These are phyloP conservation scores for Drosophila diplacantha DNA, from an alignment of 2,888 invertebrate species.

Conservation along the genomic window DNA sequence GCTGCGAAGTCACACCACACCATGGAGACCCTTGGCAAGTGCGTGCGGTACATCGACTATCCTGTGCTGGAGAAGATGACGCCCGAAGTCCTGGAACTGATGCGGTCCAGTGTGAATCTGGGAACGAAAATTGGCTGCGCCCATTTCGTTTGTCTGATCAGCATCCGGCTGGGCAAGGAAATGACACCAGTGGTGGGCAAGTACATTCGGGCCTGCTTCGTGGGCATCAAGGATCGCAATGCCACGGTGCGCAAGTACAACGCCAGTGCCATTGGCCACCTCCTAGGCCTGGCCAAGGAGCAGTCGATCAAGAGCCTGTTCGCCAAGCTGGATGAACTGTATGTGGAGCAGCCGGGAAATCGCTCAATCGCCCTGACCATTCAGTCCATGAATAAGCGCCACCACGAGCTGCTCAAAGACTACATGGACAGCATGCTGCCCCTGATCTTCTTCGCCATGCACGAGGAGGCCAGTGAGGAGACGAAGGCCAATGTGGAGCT, in stretches of 20 bases:
- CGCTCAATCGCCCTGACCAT: slow-evolving; percentile 86
- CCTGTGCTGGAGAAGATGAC: slow-evolving; percentile 87
- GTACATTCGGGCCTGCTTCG: slow-evolving; percentile 80
- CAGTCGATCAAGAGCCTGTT: slow-evolving; percentile 81
- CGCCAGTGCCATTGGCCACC: slow-evolving; percentile 89
- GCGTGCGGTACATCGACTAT: slow-evolving; percentile 86
- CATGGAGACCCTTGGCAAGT: slow-evolving; percentile 90
- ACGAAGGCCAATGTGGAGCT: slow-evolving; percentile 82
- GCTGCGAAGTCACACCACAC: slow-evolving; percentile 91
- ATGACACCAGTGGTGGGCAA: slow-evolving; percentile 81
- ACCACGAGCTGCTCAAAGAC: slow-evolving; percentile 88
- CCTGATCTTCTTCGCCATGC: slow-evolving; percentile 93
- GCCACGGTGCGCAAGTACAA: slow-evolving; percentile 89
- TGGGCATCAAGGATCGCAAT: slow-evolving; percentile 90
- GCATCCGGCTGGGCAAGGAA: slow-evolving; percentile 79
- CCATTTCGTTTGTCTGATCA: slow-evolving; percentile 85
- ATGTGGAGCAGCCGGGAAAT: slow-evolving; percentile 85
- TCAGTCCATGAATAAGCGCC: slow-evolving; percentile 89
- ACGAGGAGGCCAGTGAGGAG: slow-evolving; percentile 84
- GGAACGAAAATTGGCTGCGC: slow-evolving; percentile 90
- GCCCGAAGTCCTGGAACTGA: slow-evolving; percentile 88
- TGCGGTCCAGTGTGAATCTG: slow-evolving; percentile 87
- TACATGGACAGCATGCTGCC: slow-evolving; percentile 87
- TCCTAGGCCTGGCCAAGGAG: slow-evolving; percentile 88
- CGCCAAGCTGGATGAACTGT: slow-evolving; percentile 80